phyloP scores from a whole-genome alignment of 2,888 invertebrate species.

The Drosophila mulleri region DNA sequence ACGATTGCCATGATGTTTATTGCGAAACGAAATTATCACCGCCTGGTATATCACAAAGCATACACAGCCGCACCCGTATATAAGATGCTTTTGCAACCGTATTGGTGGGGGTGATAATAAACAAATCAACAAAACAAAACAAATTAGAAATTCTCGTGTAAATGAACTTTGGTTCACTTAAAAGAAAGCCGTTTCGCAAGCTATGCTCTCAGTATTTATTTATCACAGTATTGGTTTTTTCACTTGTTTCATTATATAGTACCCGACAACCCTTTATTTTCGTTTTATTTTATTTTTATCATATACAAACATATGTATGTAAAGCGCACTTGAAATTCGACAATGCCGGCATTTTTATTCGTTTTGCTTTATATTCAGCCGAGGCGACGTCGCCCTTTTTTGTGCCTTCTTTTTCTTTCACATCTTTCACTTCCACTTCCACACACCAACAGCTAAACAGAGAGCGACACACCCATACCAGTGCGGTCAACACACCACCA shows the following conservation, averaged over 20 bases:
- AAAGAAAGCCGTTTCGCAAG: conserved; percentile 48
- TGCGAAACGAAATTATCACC: conserved; percentile 47
- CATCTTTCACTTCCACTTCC: conserved; percentile 51
- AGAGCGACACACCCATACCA: conserved; percentile 58
- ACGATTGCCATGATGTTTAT: conserved; percentile 40
- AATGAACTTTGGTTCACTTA: conserved; percentile 60
- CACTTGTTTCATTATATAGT: conserved; percentile 3
- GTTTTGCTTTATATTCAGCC: conserved; percentile 54
- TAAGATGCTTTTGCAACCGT: background rate
- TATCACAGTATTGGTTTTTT: conserved; percentile 21
- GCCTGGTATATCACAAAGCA: conserved; percentile 28
- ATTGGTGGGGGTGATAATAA: conserved; percentile 53
- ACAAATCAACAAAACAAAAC: conserved; percentile 76
- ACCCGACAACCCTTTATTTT: conserved; percentile 22
- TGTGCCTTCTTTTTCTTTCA: conserved; percentile 52
- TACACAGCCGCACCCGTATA: conserved; percentile 5
- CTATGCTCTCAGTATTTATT: conserved; percentile 39
- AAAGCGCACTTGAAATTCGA: conserved; percentile 68
- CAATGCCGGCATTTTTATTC: conserved; percentile 73
- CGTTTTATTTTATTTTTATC: conserved; percentile 17
- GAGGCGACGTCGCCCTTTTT: conserved; percentile 71
- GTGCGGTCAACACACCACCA: conserved; percentile 30
- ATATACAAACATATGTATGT: conserved; percentile 18
- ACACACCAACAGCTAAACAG: conserved; percentile 33
- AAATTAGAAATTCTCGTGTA: conserved; percentile 72